phyloP scores from a whole-genome alignment of 2,888 invertebrate species.

The Sinelater perroti region DNA sequence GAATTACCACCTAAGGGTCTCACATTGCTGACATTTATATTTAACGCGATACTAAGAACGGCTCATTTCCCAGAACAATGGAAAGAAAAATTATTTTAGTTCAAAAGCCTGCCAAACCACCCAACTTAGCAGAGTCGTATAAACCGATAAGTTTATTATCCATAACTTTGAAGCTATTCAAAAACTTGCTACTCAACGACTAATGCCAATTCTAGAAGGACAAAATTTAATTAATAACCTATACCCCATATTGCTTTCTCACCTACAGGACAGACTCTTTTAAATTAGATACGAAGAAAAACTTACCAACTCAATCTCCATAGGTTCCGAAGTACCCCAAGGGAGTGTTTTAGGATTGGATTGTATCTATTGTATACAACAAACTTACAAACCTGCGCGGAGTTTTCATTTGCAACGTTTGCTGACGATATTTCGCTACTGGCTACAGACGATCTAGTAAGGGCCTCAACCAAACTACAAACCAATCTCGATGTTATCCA shows the following conservation, averaged over 20 bases:
- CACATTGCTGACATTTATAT: neutral
- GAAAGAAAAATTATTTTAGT: neutral
- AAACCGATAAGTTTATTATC: constrained; percentile 9
- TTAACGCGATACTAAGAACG: constrained; percentile 6
- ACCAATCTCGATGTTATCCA: constrained; percentile 9
- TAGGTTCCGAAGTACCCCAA: constrained; percentile 20
- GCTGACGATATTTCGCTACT: constrained; percentile 34
- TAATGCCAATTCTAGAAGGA: constrained; percentile 3
- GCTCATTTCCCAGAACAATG: constrained; percentile 7
- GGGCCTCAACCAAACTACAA: constrained; percentile 7
- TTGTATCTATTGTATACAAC: constrained; percentile 23
- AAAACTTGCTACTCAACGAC: constrained; percentile 2
- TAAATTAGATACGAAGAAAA: neutral
- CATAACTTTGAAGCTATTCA: constrained; percentile 1
- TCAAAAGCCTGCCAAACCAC: neutral
- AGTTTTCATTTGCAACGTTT: constrained; percentile 32
- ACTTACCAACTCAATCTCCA: constrained; percentile 1
- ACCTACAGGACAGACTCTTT: neutral
- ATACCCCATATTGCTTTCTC: neutral
- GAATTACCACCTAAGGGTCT: neutral
- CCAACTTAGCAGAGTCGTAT: neutral
- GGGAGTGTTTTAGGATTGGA: constrained; percentile 27
- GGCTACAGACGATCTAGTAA: constrained; percentile 11
- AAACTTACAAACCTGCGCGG: constrained; percentile 6
- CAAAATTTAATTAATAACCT: constrained; percentile 4